These are phyloP conservation scores for Clinocottus analis DNA, from an alignment of 2,113 vertebrate genomes.

Conservation along the genomic window DNA sequence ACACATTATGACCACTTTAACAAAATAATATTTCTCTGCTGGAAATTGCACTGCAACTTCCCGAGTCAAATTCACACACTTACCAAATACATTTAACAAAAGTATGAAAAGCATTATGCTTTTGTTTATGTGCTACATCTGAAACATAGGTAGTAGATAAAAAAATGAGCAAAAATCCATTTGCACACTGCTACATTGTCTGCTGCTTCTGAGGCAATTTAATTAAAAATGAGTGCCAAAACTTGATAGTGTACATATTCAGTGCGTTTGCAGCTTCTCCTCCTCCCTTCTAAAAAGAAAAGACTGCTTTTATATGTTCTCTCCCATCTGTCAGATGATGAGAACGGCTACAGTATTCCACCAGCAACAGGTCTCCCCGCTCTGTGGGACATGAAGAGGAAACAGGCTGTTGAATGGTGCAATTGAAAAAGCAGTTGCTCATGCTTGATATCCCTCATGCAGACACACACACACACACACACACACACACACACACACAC, in stretches of 20 bases:
- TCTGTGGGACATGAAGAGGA: conserved; percentile 81
- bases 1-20: conserved; percentile 66
- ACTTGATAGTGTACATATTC: conserved; percentile 94
- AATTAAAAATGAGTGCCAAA: conserved; percentile 90
- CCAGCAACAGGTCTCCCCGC: conserved; percentile 83
- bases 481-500: background rate
- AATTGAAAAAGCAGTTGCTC: conserved; percentile 53
- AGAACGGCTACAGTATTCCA: conserved; percentile 78
- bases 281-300: conserved; percentile 77
- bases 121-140: conserved; percentile 95
- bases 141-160: conserved; percentile 94
- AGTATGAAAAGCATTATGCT: conserved; percentile 76
- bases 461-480: background rate
- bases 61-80: conserved; percentile 83
- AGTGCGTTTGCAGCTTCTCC: conserved; percentile 91
- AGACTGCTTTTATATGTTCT: conserved; percentile 72
- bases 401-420: conserved; percentile 64
- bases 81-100: conserved; percentile 69
- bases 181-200: conserved; percentile 98
- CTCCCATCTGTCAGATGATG: conserved; percentile 83
- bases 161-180: conserved; percentile 91
- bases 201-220: conserved; percentile 95
- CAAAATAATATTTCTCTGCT: conserved; percentile 72
- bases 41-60: conserved; percentile 89
- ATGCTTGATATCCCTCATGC: conserved; percentile 16